Evolutionary conservation across 2,113 vertebrate species (phyloP).

Genomic region (Centropus bengalensis): DNA sequence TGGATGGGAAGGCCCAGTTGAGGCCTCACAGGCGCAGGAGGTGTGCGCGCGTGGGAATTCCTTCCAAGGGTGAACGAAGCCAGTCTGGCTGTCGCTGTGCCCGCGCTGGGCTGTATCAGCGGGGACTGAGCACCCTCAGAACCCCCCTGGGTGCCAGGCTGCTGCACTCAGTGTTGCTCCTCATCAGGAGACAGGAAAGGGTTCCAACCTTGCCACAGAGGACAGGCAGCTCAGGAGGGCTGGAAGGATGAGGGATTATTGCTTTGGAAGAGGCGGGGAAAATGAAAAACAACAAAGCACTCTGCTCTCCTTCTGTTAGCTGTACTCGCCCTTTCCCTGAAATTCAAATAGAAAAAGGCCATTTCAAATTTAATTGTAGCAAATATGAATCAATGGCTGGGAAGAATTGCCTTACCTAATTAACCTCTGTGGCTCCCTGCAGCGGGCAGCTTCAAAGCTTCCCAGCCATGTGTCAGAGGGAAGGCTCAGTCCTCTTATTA

Average conservation of each 20-base stretch:
- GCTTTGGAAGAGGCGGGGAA: neutral
- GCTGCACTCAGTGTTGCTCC: neutral
- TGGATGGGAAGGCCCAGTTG: neutral
- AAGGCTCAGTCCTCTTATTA: neutral
- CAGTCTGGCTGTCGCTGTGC: neutral
- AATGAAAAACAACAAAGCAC: neutral
- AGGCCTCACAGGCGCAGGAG: neutral
- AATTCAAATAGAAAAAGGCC: neutral
- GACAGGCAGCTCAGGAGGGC: neutral
- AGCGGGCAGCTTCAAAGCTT: neutral
- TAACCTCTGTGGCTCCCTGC: slow-evolving; percentile 5
- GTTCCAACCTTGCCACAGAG: neutral
- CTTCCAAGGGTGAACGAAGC: neutral
- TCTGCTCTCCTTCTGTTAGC: slow-evolving; percentile 15
- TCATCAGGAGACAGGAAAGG: neutral
- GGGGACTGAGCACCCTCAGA: neutral
- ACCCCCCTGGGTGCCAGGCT: neutral
- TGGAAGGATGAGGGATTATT: neutral
- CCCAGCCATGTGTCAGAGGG: neutral
- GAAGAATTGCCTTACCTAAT: neutral
- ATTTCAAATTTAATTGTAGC: neutral
- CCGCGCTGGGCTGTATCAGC: neutral
- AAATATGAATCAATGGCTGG: neutral
- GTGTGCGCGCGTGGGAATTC: fast-evolving
- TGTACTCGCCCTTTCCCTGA: neutral